Conservation (phyloP, 1,140 invertebrate genomes). For the Mactra quadrangularis region DNA sequence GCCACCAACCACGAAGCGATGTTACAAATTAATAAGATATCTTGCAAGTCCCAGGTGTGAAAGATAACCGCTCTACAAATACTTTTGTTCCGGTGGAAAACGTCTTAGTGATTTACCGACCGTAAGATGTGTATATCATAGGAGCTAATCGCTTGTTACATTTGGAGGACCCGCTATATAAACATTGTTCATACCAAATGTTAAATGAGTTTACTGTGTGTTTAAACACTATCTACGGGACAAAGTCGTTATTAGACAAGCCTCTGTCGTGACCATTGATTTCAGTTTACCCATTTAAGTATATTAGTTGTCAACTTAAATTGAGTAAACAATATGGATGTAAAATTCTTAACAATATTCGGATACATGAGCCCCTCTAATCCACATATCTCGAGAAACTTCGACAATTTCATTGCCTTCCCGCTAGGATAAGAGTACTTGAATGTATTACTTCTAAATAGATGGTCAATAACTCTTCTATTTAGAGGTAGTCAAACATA, state of each 20-base stretch:
- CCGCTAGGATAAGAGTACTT: neutral
- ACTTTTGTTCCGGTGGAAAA: conserved; percentile 6
- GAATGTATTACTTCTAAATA: conserved; percentile 53
- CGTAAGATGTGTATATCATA: conserved; percentile 48
- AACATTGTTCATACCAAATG: conserved; percentile 52
- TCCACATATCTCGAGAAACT: conserved; percentile 42
- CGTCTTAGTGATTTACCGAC: conserved; percentile 36
- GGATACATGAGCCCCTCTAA: conserved; percentile 35
- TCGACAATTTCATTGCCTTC: conserved; percentile 8
- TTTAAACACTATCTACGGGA: conserved; percentile 11
- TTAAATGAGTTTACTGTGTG: conserved; percentile 21
- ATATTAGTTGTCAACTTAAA: conserved; percentile 62
- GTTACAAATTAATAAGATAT: conserved; percentile 32
- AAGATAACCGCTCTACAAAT: conserved; percentile 40
- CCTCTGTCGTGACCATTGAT: conserved; percentile 36
- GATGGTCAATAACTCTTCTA: conserved; percentile 20
- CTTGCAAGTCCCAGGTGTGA: conserved; percentile 36
- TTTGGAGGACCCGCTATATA: conserved; percentile 49
- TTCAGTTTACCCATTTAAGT: conserved; percentile 38
- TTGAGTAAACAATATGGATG: conserved; percentile 52
- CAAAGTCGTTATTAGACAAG: neutral
- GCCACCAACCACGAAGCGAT: conserved; percentile 32
- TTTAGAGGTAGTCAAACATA: neutral
- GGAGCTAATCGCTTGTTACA: conserved; percentile 25
- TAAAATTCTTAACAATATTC: conserved; percentile 58